Evolutionary conservation across 2,113 vertebrate species (phyloP).

Genomic region (Cervus canadensis): DNA sequence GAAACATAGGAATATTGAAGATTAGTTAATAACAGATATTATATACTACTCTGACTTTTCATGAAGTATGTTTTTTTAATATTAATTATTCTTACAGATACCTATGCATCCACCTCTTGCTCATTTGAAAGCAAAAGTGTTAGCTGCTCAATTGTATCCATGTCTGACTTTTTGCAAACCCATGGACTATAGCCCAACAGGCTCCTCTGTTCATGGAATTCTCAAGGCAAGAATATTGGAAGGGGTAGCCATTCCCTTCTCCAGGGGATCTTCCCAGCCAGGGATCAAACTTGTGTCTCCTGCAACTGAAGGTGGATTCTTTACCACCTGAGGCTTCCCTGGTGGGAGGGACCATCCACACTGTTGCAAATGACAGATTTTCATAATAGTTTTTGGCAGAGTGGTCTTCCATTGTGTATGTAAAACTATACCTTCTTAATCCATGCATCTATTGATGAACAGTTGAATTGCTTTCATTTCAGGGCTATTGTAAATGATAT

Average conservation of each 20-base stretch:
- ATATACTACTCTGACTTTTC: not conserved
- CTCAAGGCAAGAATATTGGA: not conserved
- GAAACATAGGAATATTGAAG: not conserved
- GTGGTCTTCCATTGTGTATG: not conserved
- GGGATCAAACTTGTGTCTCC: not conserved
- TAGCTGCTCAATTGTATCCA: not conserved
- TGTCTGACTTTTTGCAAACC: not conserved
- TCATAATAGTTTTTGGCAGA: not conserved
- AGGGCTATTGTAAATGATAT: not conserved
- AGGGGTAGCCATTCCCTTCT: not conserved
- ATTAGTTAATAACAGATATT: not conserved
- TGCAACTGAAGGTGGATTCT: not conserved
- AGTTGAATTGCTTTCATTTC: not conserved
- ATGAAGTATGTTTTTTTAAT: not conserved
- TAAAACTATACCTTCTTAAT: not conserved
- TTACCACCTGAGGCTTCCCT: not conserved
- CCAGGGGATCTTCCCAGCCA: not conserved
- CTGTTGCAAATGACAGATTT: not conserved
- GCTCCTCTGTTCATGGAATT: not conserved
- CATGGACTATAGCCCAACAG: not conserved
- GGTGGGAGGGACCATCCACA: not conserved
- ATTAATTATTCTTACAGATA: not conserved
- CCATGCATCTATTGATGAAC: not conserved
- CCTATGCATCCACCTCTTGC: not conserved
- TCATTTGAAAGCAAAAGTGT: not conserved